These are phyloP conservation scores for Axis porcinus DNA, from an alignment of 2,113 vertebrate genomes.

Conservation along the genomic window DNA sequence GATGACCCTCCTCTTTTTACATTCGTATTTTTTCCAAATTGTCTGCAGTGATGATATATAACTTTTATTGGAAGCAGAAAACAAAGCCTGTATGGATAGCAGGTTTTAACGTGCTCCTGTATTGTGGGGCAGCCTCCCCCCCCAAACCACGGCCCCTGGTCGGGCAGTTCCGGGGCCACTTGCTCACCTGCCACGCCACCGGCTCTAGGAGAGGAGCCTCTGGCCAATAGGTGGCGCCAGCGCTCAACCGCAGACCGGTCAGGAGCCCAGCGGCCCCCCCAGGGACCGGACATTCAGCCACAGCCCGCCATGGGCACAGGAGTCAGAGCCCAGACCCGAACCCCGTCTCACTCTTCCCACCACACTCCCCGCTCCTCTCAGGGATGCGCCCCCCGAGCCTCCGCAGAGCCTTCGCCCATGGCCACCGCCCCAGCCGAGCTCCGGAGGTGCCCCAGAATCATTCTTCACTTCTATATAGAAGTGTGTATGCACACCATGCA, in stretches of 20 bases:
- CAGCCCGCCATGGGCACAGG: fast-evolving
- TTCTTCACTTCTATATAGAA: not conserved
- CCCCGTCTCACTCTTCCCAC: not conserved
- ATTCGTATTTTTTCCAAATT: fast-evolving
- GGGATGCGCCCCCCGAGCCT: not conserved
- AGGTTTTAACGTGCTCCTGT: fast-evolving
- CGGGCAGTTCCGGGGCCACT: fast-evolving
- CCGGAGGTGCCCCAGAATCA: not conserved
- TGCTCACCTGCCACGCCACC: fast-evolving
- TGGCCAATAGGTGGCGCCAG: not conserved
- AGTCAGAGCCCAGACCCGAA: no score
- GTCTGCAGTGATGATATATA: fast-evolving
- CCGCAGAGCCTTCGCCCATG: not conserved
- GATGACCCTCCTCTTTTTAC: not conserved
- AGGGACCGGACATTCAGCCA: not conserved
- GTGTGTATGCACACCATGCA: not conserved
- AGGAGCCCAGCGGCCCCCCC: fast-evolving
- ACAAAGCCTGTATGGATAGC: fast-evolving
- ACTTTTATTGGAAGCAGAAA: not conserved
- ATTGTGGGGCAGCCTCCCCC: not conserved
- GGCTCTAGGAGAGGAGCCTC: not conserved
- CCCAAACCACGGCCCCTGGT: not conserved
- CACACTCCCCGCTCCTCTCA: not conserved
- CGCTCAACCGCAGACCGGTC: not conserved
- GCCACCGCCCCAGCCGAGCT: not conserved